These are phyloP conservation scores for Polypedilum vanderplanki DNA, from an alignment of 1,140 invertebrate species.

Conservation along the genomic window DNA sequence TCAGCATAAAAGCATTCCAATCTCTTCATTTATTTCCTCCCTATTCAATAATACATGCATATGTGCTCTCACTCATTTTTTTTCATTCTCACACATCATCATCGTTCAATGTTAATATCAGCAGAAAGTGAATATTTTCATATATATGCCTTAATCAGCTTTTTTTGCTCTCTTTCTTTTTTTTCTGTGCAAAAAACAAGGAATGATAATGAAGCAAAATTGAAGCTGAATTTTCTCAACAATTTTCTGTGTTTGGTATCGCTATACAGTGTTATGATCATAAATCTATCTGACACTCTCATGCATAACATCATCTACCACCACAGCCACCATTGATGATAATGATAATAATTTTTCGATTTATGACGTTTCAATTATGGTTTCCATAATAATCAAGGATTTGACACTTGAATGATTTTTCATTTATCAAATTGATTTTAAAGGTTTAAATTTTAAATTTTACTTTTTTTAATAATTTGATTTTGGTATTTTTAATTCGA, in stretches of 20 bases:
- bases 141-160: neutral
- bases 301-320: too few relatives aligned
- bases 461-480: too few relatives aligned
- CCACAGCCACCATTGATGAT: neutral
- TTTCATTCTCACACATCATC: neutral
- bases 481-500: too few relatives aligned
- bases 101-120: neutral
- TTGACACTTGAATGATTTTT: too few relatives aligned
- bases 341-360: neutral
- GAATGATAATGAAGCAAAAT: constrained; percentile 18
- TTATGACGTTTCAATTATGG: constrained; percentile 18
- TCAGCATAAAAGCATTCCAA: too few relatives aligned
- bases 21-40: too few relatives aligned
- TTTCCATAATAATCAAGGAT: neutral
- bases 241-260: neutral
- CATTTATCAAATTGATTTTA: too few relatives aligned
- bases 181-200: neutral
- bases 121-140: neutral
- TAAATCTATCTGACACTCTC: constrained; percentile 12
- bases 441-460: too few relatives aligned
- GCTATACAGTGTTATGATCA: neutral
- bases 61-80: too few relatives aligned
- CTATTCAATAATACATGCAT: too few relatives aligned
- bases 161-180: neutral
- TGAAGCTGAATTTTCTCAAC: neutral